Base-by-base conservation (phyloP, 2,888 invertebrate genomes). In the Glyphotaelius pellucidus region DNA sequence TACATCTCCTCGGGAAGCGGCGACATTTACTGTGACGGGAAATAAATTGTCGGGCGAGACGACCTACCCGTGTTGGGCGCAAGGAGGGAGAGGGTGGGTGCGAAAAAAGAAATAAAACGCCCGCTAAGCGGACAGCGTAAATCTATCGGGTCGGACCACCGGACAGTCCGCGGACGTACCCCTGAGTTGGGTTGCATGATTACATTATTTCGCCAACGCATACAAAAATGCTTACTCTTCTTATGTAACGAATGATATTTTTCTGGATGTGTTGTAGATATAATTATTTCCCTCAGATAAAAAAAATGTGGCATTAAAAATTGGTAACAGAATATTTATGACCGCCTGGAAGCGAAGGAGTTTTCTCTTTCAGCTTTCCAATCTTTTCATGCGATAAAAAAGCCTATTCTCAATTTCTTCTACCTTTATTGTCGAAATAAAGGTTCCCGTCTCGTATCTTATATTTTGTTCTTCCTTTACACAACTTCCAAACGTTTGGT, bases 61-160 rank as follows among this genome's bases (percentile, higher is more conserved):
- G 19, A 88, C 79, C 88, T 32, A 67, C 88, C 85, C 38, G n/a
- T 38, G 85, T 85, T 85, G 85, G 12, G 85, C 85, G 88, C 32
- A 52, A n/a, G 52, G 89, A 14, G 47, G 81, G 89, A 7, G 42
- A 42, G 89, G 80, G 80, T 89, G 89, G 80, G 80, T 89, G 89
- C 38, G 89, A 89, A 89, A 89, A 89, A 81, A 80, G 89, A 89
- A 80, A 89, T 80, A 89, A 89, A 89, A 81, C n/a, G 89, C 81
- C 89, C 81, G 89, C 89, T 89, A 89, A 89, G 89, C 89, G 89
- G 89, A 89, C 81, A 80, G 80, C 42, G 89, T 89, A 89, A 89
- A 89, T 89, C 89, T 89, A 89, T 89, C 38, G 80, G 67, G 67
- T 9, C 67, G 12, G 42, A 42, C 32, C 30, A 19, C 38, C 12